Conservation (phyloP, 2,113 vertebrate genomes). For the Oxyura jamaicensis region DNA sequence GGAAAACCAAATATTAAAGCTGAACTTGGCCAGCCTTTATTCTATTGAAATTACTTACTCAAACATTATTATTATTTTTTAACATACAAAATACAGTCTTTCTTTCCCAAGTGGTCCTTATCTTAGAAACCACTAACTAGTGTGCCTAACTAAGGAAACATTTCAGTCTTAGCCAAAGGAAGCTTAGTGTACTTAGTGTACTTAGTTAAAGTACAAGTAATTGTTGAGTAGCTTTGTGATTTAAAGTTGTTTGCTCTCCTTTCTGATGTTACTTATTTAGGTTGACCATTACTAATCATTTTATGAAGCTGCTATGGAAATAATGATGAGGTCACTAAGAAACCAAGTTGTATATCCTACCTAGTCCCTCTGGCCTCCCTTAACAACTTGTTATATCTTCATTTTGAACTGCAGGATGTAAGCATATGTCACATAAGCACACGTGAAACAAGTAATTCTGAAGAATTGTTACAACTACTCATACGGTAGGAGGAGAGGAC, state of each 20-base stretch:
- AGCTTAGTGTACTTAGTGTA: background rate
- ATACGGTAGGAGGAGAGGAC: background rate
- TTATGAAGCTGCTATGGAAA: background rate
- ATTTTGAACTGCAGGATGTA: background rate
- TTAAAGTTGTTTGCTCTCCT: background rate
- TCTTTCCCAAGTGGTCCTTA: background rate
- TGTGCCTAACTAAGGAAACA: background rate
- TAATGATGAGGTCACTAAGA: background rate
- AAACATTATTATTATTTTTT: background rate
- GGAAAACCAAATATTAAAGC: background rate
- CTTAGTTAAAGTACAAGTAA: background rate
- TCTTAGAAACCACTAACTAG: background rate
- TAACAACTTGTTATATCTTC: background rate
- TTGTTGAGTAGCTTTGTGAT: background rate
- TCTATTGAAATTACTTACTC: background rate
- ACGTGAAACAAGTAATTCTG: background rate
- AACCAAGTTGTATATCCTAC: background rate
- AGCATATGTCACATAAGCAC: background rate
- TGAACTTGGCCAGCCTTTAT: background rate
- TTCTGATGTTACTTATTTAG: background rate
- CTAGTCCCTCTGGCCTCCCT: background rate
- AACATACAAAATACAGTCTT: background rate
- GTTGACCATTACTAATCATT: background rate
- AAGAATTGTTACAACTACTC: background rate
- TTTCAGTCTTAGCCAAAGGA: background rate